A percentile compares a stretch with the other conserved stretches of the same genome.
phyloP scores from a whole-genome alignment of 2,888 invertebrate genomes.

The Matsumyia berberina region DNA sequence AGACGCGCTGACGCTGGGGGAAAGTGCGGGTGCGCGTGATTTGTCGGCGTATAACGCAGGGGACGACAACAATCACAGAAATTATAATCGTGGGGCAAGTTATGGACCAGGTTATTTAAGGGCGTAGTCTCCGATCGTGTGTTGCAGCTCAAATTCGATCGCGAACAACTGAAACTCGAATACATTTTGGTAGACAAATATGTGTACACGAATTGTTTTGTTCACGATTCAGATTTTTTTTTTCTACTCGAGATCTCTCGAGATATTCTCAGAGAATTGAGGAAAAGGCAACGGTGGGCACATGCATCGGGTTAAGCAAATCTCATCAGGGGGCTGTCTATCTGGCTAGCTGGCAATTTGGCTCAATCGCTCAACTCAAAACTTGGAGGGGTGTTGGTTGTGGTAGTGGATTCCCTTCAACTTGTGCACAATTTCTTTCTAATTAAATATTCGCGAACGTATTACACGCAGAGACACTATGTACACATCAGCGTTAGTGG shows the following conservation, averaged over 20 bases:
- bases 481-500: neutral
- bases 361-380: constrained; percentile 66
- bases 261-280: constrained; percentile 65
- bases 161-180: constrained; percentile 82
- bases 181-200: constrained; percentile 79
- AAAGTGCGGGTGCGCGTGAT: constrained; percentile 46
- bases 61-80: constrained; percentile 83
- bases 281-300: constrained; percentile 30
- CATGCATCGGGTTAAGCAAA: constrained; percentile 41
- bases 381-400: neutral
- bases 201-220: constrained; percentile 11
- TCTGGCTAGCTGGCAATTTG: constrained; percentile 40
- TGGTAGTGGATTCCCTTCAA: constrained; percentile 16
- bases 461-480: constrained; percentile 59
- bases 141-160: constrained; percentile 83
- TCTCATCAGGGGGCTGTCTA: constrained; percentile 32
- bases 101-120: constrained; percentile 77
- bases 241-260: constrained; percentile 59
- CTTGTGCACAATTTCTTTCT: constrained; percentile 53
- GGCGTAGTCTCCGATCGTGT: constrained; percentile 76
- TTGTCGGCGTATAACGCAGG: constrained; percentile 78
- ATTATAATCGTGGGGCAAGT: constrained; percentile 81
- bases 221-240: constrained; percentile 17
- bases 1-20: constrained; percentile 71
- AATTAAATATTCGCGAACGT: constrained; percentile 55